Evolutionary conservation across 2,113 vertebrate species (phyloP), one percentile per base, ranked within the genome.

Genomic region (Antechinus stuartii): DNA sequence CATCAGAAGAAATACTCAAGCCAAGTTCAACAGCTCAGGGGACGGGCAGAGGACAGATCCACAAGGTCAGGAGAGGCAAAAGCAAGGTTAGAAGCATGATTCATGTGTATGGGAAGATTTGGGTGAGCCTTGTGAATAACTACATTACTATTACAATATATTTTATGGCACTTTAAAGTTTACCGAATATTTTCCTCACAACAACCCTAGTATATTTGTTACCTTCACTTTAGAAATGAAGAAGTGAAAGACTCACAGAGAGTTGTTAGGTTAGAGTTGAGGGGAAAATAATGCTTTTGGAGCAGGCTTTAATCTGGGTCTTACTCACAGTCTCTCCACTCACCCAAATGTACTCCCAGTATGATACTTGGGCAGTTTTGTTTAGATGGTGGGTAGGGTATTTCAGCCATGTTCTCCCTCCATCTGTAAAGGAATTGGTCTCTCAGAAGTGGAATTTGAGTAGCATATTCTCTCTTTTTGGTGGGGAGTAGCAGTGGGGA

Each of bases 161-260:
- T 84, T 42, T 84, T 84, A 2, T 42, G 16, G 3, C 68, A 84
- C 68, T 84, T n/a, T n/a, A 76, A n/a, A 30, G 61, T 84, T 84
- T 84, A 42, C 2, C 42, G 6, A 22, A 42, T 84, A 6, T 84
- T 84, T 84, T 96, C 92, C 52, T 68, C 12, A 23, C 30, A 91
- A 30, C 19, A 84, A 91, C 42, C 11, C 53, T 93, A 35, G 1
- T 42, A 12, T 8, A 55, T 14, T 52, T 90, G 27, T 55, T 26
- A 76, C 11, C 55, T 95, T 57, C 90, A 35, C 49, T 96, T 94
- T 92, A 61, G 25, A 55, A 19, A 76, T 53, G 52, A 95, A 84
- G 91, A 93, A 94, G 93, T 90, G 90, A 93, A 42, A 96, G 93
- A 46, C 52, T 52, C 1, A 68, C 19, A 1, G 14, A 22, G 16